A percentile compares a stretch with the other conserved stretches of the same genome.
Evolutionary conservation across 2,113 vertebrate genomes (phyloP).

Genomic region (Apaloderma vittatum): DNA sequence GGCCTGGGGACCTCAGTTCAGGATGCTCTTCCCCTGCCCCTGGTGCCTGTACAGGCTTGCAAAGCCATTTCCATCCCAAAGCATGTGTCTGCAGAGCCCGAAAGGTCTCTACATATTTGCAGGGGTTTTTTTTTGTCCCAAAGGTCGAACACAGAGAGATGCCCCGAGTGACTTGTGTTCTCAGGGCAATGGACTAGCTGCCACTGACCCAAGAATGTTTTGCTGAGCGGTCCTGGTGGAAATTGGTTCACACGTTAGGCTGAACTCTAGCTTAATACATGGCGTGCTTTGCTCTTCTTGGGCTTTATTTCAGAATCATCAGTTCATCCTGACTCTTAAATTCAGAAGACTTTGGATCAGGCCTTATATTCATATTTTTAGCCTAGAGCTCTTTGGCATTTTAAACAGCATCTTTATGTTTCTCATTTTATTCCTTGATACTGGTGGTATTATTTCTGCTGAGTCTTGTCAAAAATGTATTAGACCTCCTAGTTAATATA

Average conservation of each 20-base stretch:
- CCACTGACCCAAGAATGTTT: neutral
- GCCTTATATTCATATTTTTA: neutral
- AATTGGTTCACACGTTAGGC: neutral
- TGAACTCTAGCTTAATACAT: neutral
- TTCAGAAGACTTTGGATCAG: neutral
- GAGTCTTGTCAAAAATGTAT: neutral
- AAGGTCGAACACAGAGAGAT: neutral
- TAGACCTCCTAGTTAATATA: neutral
- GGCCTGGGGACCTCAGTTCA: neutral
- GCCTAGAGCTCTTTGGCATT: neutral
- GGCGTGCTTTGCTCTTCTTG: neutral
- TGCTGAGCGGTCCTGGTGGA: neutral
- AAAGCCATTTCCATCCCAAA: neutral
- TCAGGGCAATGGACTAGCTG: neutral
- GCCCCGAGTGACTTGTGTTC: neutral
- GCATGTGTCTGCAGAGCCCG: neutral
- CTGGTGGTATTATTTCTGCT: neutral
- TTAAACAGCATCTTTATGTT: conserved; percentile 3
- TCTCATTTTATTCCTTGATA: conserved; percentile 5
- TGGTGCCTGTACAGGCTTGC: neutral
- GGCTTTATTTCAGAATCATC: neutral
- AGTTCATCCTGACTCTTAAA: neutral
- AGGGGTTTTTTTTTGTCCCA: neutral
- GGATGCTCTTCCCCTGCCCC: neutral
- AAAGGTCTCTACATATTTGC: neutral